Percentiles rank a stretch among this genome's conserved stretches.
These are phyloP conservation scores for Pomacea maculata DNA, from an alignment of 1,140 invertebrate genomes.

Conservation along the genomic window DNA sequence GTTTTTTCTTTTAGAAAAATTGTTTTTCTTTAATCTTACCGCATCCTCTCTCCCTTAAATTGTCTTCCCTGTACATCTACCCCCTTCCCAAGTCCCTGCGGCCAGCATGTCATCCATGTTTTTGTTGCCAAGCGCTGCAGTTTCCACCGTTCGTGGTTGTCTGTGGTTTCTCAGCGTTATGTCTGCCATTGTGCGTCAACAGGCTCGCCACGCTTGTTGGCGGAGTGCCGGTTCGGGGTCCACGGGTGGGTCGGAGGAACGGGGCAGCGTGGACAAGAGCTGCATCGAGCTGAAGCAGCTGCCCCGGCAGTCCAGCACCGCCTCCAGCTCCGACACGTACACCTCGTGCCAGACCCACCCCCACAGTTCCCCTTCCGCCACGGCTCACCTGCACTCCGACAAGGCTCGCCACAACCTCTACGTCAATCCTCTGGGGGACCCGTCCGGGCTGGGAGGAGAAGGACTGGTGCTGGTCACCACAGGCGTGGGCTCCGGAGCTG, in stretches of 20 bases:
- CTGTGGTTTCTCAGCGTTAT: background rate
- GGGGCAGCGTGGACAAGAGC: slow-evolving; percentile 33
- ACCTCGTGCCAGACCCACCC: slow-evolving; percentile 95
- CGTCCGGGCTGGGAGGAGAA: slow-evolving; percentile 56
- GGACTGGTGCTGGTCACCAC: slow-evolving; percentile 21
- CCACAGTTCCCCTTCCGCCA: slow-evolving; percentile 51
- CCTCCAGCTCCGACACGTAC: slow-evolving; percentile 86
- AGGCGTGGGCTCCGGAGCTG: background rate
- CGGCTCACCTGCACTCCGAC: slow-evolving; percentile 29
- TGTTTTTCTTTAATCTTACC: no score
- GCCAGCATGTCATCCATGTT: no score
- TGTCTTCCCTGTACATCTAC: no score
- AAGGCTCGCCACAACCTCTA: slow-evolving; percentile 79
- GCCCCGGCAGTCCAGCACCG: slow-evolving; percentile 63
- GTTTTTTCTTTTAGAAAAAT: no score
- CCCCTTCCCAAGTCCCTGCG: no score
- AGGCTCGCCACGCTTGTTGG: slow-evolving; percentile 5
- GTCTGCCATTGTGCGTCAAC: background rate
- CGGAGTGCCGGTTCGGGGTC: slow-evolving; percentile 4
- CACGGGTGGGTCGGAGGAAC: slow-evolving; percentile 1
- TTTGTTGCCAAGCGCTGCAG: no score
- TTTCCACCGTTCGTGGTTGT: no score
- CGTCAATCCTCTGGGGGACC: slow-evolving; percentile 83
- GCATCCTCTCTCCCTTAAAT: no score
- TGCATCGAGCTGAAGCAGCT: slow-evolving; percentile 82